Evolutionary conservation across 2,888 invertebrate species (phyloP).

Genomic region (Loripinus fragilis): DNA sequence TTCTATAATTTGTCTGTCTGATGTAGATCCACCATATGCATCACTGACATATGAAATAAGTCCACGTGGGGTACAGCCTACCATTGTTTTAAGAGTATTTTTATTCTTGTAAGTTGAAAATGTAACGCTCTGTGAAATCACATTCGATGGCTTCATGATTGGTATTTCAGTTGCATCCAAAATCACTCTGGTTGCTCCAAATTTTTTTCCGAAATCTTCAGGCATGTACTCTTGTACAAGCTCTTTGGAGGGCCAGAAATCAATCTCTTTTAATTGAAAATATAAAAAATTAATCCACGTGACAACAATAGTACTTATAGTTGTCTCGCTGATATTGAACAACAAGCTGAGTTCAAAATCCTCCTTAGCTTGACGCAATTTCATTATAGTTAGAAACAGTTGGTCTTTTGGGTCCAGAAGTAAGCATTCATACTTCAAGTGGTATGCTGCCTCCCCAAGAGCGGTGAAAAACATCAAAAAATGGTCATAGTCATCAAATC

Average conservation of each 20-base stretch:
- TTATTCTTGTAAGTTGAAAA: constrained; percentile 63
- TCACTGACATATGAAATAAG: constrained; percentile 46
- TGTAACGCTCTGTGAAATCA: constrained; percentile 49
- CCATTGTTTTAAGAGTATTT: no score
- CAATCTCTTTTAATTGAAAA: constrained; percentile 53
- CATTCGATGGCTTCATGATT: constrained; percentile 57
- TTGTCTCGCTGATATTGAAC: constrained; percentile 41
- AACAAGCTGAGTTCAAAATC: constrained; percentile 51
- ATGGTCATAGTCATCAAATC: constrained; percentile 48
- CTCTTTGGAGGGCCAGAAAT: constrained; percentile 55
- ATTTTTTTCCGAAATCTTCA: constrained; percentile 48
- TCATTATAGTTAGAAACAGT: constrained; percentile 53
- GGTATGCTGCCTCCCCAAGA: constrained; percentile 32
- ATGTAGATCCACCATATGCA: constrained; percentile 51
- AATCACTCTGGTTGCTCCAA: no score
- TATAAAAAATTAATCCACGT: constrained; percentile 61
- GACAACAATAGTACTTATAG: constrained; percentile 42
- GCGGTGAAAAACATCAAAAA: constrained; percentile 42
- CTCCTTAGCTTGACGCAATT: constrained; percentile 53
- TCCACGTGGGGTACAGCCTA: no score
- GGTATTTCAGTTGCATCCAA: constrained; percentile 61
- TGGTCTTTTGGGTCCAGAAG: constrained; percentile 41
- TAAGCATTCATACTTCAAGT: constrained; percentile 24
- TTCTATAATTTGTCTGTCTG: constrained; percentile 60
- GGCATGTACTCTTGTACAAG: constrained; percentile 48